A percentile compares a stretch with the other conserved stretches of the same genome.
phyloP scores from a whole-genome alignment of 2,113 vertebrate genomes.

The Alouatta palliata region DNA sequence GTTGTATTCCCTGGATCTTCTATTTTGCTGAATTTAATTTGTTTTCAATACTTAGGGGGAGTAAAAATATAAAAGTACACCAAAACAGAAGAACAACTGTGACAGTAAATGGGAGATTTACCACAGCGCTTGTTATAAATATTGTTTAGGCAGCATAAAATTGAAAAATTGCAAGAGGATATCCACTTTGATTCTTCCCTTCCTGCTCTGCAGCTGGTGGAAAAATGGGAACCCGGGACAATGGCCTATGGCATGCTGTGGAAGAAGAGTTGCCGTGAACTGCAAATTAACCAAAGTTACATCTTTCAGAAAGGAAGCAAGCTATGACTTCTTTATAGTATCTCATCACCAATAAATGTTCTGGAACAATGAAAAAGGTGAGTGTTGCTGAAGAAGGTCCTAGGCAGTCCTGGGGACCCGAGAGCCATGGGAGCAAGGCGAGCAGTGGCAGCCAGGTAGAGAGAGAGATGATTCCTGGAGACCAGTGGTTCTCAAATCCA shows the following conservation, averaged over 20 bases:
- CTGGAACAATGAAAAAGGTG: not conserved
- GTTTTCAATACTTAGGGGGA: conserved; percentile 70
- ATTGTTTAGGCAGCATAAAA: conserved; percentile 61
- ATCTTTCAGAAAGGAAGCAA: not conserved
- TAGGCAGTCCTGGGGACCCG: fast-evolving
- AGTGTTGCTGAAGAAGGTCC: not conserved
- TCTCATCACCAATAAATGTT: not conserved
- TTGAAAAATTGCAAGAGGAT: conserved; percentile 45
- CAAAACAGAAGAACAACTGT: conserved; percentile 67
- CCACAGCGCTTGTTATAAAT: conserved; percentile 57
- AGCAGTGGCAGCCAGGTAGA: fast-evolving
- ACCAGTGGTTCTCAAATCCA: not conserved
- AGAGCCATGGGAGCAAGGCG: not conserved
- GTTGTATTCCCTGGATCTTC: conserved; percentile 74
- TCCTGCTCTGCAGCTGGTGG: not conserved
- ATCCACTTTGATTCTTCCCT: not conserved
- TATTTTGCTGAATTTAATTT: conserved; percentile 78
- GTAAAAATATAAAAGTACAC: conserved; percentile 64
- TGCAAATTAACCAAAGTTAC: not conserved
- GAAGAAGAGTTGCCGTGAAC: not conserved
- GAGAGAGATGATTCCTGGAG: not conserved
- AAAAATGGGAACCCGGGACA: not conserved
- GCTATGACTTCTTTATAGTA: not conserved
- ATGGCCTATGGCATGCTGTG: not conserved
- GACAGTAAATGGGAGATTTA: conserved; percentile 68